Base-by-base conservation (phyloP, 1,140 invertebrate species). In the Pachypeltis micranthus region DNA sequence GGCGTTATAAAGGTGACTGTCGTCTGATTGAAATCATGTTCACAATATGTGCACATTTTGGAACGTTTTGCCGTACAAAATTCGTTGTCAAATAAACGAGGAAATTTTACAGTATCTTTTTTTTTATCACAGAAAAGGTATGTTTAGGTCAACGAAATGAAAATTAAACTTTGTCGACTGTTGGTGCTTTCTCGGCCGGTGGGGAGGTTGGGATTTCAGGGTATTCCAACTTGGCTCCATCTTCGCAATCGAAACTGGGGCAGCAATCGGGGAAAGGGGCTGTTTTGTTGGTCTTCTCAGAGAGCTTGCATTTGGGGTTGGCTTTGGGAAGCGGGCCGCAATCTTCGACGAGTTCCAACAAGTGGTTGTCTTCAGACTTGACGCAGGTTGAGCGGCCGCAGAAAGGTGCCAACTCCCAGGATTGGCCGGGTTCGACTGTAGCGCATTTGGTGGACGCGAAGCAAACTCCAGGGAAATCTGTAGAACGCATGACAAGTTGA, bases 401-500 rank as follows among this genome's bases (percentile, higher is more conserved):
- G 83, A 92, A 93, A 1, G 90, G 90, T 7, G 84, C 77, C 66
- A 93, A 72, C 28, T 91, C 88, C 90, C 90, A 93, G 26, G 83
- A 78, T 73, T 90, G 86, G 39, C 83, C 84, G 29, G 87, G 86
- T 71, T 90, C 87, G 27, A 91, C 83, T 16, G 89, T 91, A 1
- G 88, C 85, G 72, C 89, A 93, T 64, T 82, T 83, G n/a, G 90
- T 93, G 0, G 88, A 91, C 0, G 89, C 89, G 74, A 92, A 93
- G 70, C 90, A 93, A 78, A 90, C 81, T 10, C 86, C 87, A 47
- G 90, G 89, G 79, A 93, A 93, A 77, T 93, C 89, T 93, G 76
- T 3, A 75, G 78, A 39, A 51, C n/a, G n/a, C n/a, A n/a, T n/a
- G n/a, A n/a, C n/a, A n/a, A n/a, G n/a, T n/a, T n/a, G n/a, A n/a